Evolutionary conservation across 1,140 invertebrate genomes (phyloP).

Genomic region (Lycorma delicatula): DNA sequence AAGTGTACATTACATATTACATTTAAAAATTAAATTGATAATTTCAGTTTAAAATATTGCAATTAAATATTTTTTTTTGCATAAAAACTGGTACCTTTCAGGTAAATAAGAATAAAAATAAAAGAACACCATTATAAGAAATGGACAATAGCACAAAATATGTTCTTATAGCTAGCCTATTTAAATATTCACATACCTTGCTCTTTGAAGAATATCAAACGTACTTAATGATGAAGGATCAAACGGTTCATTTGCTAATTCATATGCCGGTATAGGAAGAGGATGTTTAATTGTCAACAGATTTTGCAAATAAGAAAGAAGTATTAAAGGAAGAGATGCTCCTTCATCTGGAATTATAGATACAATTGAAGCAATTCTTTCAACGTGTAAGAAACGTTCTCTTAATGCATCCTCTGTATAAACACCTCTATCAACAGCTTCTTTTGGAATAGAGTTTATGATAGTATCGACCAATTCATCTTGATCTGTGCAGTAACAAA

Average conservation of each 20-base stretch:
- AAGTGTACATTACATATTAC: too few relatives aligned
- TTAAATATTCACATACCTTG: constrained; percentile 60
- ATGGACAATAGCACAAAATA: too few relatives aligned
- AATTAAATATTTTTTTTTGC: too few relatives aligned
- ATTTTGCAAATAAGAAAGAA: constrained; percentile 81
- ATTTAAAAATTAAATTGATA: too few relatives aligned
- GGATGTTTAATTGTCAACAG: constrained; percentile 54
- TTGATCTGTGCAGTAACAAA: background rate
- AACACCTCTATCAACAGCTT: constrained; percentile 68
- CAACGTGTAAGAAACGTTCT: constrained; percentile 72
- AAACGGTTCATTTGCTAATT: constrained; percentile 57
- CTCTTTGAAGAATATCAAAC: constrained; percentile 77
- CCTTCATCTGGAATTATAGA: constrained; percentile 41
- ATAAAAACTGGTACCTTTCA: too few relatives aligned
- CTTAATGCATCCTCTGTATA: constrained; percentile 75
- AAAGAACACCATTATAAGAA: too few relatives aligned
- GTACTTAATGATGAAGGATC: constrained; percentile 65
- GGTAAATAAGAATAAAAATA: too few relatives aligned
- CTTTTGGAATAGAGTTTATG: constrained; percentile 62
- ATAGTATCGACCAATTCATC: constrained; percentile 63
- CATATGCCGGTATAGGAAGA: constrained; percentile 54
- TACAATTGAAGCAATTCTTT: constrained; percentile 23
- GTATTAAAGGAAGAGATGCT: constrained; percentile 68
- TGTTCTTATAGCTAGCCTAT: too few relatives aligned
- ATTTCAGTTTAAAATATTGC: too few relatives aligned